A percentile compares a stretch with the other conserved stretches of the same genome.
These are phyloP conservation scores for Melopsittacus undulatus DNA, from an alignment of 2,797 vertebrate genomes.

Conservation along the genomic window DNA sequence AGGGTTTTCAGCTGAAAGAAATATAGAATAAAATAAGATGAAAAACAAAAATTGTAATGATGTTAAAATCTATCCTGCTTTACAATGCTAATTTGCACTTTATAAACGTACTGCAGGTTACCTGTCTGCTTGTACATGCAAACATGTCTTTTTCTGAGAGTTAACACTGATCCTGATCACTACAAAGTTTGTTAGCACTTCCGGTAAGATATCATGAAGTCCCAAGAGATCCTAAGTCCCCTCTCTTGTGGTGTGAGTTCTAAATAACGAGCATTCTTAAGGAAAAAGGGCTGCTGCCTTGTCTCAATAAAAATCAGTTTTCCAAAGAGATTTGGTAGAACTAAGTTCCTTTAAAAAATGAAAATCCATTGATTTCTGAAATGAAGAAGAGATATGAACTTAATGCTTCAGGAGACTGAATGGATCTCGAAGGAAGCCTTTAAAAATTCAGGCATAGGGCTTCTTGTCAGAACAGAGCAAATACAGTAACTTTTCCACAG, in stretches of 20 bases:
- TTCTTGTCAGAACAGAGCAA: not conserved
- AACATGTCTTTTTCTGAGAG: not conserved
- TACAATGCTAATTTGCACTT: not conserved
- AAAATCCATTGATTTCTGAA: not conserved
- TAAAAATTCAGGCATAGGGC: too few species aligned
- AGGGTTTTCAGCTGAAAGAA: not conserved
- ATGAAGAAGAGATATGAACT: not conserved
- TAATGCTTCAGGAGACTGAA: not conserved
- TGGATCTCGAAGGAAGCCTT: not conserved
- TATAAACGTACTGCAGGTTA: not conserved
- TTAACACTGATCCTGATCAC: accelerated
- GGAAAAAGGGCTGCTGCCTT: not conserved
- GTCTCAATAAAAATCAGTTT: not conserved
- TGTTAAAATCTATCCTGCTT: not conserved
- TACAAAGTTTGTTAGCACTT: not conserved
- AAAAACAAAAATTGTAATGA: not conserved
- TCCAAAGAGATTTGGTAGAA: not conserved
- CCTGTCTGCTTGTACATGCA: not conserved
- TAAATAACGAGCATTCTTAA: not conserved
- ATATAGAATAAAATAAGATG: not conserved
- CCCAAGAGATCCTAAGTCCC: not conserved
- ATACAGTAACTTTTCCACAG: not conserved
- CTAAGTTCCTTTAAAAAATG: not conserved
- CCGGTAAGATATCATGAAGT: not conserved
- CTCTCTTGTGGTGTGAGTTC: accelerated